Evolutionary conservation across 2,113 vertebrate species (phyloP), one percentile per base, ranked within the genome.

Genomic region (Esox niger): DNA sequence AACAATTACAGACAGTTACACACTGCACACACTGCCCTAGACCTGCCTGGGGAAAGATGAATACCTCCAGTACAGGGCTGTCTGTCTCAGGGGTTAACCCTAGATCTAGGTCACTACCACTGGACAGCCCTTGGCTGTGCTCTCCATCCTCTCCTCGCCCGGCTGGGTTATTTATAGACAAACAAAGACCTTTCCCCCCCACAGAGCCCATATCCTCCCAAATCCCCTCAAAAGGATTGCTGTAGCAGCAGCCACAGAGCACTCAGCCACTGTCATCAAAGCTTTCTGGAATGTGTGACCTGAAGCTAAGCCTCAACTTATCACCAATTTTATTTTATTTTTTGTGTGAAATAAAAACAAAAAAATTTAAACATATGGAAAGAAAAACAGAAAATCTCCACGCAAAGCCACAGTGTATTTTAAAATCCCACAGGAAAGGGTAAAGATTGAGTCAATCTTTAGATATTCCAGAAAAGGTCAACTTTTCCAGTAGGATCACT

Each of bases 131-230:
- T 9, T 47, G 47, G 17, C 20, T 52, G 47, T 52, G 47, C n/a
- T 21, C 47, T 58, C 76, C 29, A 20, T 64, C 43, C 59, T 66
- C 33, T 17, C 10, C 49, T 64, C 54, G 29, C 66, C 55, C 46
- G 43, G 47, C 52, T 2, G 21, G 2, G 81, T 76, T 89, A 88
- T 88, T 90, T 86, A 86, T 89, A 90, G 74, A 73, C 75, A 81
- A 81, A 89, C 84, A 87, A 88, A 89, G 79, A 80, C 79, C 82
- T 83, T 84, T 74, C 85, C 70, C 79, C 70, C 79, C 80, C 69
- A 73, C 69, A 72, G 66, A 81, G 75, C 73, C 72, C 43, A 67
- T 47, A 64, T 72, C 68, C 62, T 26, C 59, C 69, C 66, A 86
- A 84, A 86, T 83, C 82, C 78, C 69, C 71, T 67, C 32, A 76